Evolutionary conservation across 2,797 vertebrate species (phyloP), one percentile per base, ranked within the genome.

Genomic region (Pteropus rufus): DNA sequence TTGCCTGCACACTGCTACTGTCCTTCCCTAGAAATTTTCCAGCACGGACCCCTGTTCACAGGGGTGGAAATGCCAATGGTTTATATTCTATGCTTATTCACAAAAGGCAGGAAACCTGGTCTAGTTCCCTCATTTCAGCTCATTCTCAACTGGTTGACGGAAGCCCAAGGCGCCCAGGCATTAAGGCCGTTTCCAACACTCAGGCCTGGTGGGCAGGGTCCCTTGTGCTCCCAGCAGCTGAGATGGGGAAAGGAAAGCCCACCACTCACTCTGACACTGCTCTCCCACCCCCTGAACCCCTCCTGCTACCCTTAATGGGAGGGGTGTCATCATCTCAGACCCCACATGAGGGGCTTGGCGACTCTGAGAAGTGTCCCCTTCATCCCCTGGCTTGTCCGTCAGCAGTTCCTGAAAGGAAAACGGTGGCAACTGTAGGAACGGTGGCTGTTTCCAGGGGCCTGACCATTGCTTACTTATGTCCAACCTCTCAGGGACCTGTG

Each of bases 341-440:
- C 9, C 3, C 29, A 5, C 2, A 1, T 26, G 15, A 18, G 5
- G 1, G 2, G 36, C 86, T 70, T 73, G 18, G 10, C 34, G 18
- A 7, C 79, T 64, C 39, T 5, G 34, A 29, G 41, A 24, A 34
- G 31, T 29, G 0, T 44, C 5, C 10, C 0, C 16, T 49, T 82
- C 41, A 14, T 58, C 18, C 2, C 10, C 41, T 5, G 3, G 15
- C 90, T 34, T 89, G 39, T 0, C 39, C 2, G 14, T 26, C 3
- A 0, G 21, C 34, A 31, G 23, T 49, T 90, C 6, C 54, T 10
- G n/a, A 81, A 77, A 69, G 36, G 41, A 69, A 14, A 44, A 36
- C 3, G 9, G 26, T 4, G 56, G 75, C 44, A 36, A 23, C 8
- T 0, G 0, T 23, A 36, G 36, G 49, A 19, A n/a, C 0, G 0